Percentiles rank a stretch among this genome's conserved stretches.
phyloP scores from a whole-genome alignment of 2,797 vertebrate genomes.

The Phoebastria nigripes region DNA sequence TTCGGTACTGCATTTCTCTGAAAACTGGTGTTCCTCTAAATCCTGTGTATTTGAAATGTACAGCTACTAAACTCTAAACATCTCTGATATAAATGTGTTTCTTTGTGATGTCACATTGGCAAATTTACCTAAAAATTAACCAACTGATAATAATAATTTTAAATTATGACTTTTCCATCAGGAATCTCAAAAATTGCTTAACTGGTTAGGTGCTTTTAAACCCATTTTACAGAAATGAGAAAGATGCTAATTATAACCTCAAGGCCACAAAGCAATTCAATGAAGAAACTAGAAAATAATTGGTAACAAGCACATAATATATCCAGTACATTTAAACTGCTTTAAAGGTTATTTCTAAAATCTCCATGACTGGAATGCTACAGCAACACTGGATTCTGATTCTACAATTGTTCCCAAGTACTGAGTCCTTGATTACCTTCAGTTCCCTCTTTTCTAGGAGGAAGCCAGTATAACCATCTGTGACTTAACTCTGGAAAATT shows the following conservation, averaged over 20 bases:
- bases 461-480: background rate
- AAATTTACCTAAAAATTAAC: background rate
- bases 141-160: background rate
- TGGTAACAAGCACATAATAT: background rate
- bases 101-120: background rate
- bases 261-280: background rate
- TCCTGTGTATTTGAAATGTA: background rate
- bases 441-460: background rate
- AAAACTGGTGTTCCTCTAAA: background rate
- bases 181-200: background rate
- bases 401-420: background rate
- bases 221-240: background rate
- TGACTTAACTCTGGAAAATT: background rate
- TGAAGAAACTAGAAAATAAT: background rate
- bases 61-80: background rate
- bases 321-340: background rate
- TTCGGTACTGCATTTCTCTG: background rate
- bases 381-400: background rate
- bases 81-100: background rate
- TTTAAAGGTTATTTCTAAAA: background rate
- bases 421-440: background rate
- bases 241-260: background rate
- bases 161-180: background rate
- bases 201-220: background rate
- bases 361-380: background rate